Conservation (phyloP, 2,888 invertebrate species). For the Leucophenga montana region DNA sequence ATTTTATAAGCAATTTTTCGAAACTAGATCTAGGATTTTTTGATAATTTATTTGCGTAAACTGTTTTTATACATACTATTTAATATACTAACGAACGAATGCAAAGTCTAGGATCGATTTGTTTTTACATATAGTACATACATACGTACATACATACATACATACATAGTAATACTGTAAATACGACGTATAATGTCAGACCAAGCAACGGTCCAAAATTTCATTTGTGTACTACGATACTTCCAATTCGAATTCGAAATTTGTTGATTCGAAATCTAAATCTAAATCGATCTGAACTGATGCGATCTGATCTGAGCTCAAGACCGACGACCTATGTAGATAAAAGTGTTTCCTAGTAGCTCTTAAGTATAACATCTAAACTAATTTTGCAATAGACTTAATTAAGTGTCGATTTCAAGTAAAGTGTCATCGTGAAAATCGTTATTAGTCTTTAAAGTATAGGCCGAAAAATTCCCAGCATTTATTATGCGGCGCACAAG, state of each 20-base stretch:
- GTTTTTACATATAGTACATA: constrained; percentile 48
- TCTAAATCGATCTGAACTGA: background rate
- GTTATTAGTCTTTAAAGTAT: constrained; percentile 32
- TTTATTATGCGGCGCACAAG: constrained; percentile 72
- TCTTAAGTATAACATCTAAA: constrained; percentile 47
- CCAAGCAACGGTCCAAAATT: constrained; percentile 31
- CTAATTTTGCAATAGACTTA: constrained; percentile 12
- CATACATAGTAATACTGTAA: constrained; percentile 24
- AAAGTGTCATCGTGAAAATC: constrained; percentile 4
- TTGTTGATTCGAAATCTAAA: too few relatives aligned
- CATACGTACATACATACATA: constrained; percentile 58
- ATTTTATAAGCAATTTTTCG: constrained; percentile 63
- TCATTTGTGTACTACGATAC: constrained; percentile 1
- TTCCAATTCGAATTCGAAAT: constrained; percentile 27
- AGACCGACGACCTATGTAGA: constrained; percentile 68
- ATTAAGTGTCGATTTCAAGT: background rate
- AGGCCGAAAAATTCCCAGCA: constrained; percentile 54
- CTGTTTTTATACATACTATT: constrained; percentile 24
- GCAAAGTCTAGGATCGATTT: background rate
- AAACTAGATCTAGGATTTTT: constrained; percentile 56
- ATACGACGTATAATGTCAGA: constrained; percentile 29
- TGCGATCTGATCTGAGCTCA: constrained; percentile 44
- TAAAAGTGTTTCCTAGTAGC: constrained; percentile 65
- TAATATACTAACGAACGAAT: constrained; percentile 30
- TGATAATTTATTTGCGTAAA: constrained; percentile 41